Conservation (phyloP, 2,113 vertebrate species). For the Halichoerus grypus region DNA sequence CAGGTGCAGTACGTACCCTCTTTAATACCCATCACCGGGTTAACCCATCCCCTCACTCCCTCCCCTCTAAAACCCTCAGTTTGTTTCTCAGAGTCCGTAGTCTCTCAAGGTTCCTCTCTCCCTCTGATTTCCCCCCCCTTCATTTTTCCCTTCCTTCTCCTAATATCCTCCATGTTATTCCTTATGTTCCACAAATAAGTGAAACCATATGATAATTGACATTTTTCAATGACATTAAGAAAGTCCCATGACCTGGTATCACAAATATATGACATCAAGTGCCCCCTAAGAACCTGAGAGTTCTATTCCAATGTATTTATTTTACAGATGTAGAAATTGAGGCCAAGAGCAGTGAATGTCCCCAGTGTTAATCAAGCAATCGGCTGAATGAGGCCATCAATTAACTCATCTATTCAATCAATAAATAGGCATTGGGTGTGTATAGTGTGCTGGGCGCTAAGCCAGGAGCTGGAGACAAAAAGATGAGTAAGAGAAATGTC, state of each 20-base stretch:
- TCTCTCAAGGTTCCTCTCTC: too few species aligned
- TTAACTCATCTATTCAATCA: not conserved
- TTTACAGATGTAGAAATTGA: slow-evolving; percentile 25
- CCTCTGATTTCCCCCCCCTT: too few species aligned
- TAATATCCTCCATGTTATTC: too few species aligned
- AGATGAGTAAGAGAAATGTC: not conserved
- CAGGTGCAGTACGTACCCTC: too few species aligned
- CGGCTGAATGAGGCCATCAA: not conserved
- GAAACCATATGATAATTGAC: not conserved
- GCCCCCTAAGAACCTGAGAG: not conserved
- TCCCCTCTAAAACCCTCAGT: too few species aligned
- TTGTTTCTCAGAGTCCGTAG: too few species aligned
- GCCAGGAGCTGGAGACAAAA: not conserved
- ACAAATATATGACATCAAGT: not conserved
- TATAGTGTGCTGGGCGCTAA: not conserved
- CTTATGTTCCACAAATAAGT: too few species aligned
- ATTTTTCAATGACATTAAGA: not conserved
- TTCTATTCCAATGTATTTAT: not conserved
- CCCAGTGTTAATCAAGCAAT: not conserved
- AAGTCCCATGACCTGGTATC: not conserved
- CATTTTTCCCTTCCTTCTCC: too few species aligned
- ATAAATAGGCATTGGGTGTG: not conserved
- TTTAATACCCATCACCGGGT: too few species aligned
- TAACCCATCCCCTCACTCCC: too few species aligned
- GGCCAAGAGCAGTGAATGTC: not conserved